Evolutionary conservation across 2,797 vertebrate genomes (phyloP).

Genomic region (Momotus momota): DNA sequence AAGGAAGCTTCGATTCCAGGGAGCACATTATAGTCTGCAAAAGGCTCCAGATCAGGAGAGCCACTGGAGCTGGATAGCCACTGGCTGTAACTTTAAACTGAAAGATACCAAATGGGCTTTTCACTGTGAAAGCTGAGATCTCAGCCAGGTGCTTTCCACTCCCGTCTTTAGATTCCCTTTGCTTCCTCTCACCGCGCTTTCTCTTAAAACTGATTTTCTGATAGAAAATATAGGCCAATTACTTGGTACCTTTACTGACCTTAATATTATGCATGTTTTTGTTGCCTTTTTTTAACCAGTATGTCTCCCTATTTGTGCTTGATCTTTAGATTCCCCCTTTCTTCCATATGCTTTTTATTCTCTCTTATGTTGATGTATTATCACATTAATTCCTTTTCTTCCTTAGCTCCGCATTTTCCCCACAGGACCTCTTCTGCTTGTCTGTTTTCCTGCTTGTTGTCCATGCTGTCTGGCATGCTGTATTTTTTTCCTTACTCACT

Average conservation of each 20-base stretch:
- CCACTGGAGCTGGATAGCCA: background rate
- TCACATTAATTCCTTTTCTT: conserved; percentile 25
- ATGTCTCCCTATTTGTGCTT: background rate
- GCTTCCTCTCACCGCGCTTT: background rate
- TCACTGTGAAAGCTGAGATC: background rate
- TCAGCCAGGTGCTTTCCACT: background rate
- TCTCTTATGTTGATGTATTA: background rate
- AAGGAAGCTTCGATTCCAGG: background rate
- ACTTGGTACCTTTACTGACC: background rate
- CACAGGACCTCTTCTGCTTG: background rate
- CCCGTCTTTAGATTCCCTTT: background rate
- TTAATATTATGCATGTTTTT: background rate
- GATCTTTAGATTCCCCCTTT: background rate
- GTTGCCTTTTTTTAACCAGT: background rate
- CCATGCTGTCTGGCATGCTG: background rate
- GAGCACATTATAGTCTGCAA: background rate
- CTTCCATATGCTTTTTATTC: conserved; percentile 5
- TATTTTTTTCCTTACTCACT: background rate
- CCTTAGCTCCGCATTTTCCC: background rate
- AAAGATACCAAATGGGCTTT: conserved; percentile 32
- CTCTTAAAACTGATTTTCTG: background rate
- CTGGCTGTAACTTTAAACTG: conserved; percentile 30
- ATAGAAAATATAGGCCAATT: background rate
- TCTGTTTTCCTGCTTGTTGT: conserved; percentile 16
- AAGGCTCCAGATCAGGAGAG: background rate